Base-by-base conservation (phyloP, 1,140 invertebrate species). In the Sycobia sp. region DNA sequence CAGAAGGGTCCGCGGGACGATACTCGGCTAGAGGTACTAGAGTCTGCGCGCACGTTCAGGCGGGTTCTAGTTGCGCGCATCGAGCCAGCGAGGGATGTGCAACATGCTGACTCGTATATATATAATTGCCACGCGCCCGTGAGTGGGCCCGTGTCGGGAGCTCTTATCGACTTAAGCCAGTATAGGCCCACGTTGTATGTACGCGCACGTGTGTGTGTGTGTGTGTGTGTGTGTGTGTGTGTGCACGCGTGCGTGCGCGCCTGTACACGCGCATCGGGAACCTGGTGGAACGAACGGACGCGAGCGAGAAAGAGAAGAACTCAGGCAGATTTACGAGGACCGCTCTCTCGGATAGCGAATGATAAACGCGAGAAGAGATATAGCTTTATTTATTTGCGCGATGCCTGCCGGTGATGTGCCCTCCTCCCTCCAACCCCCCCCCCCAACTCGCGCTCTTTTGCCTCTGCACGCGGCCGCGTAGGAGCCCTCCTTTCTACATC, bases 331-430 rank as follows among this genome's bases (percentile, higher is more conserved):
- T 81, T 81, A 81, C 76, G 79, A 81, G 78, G 71, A 75, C 72
- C 69, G 73, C 73, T 75, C 29, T 4, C 57, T 53, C 71, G 77
- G 77, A 80, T 81, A 81, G 77, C 73, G 74, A 79, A 80, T 81
- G 79, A 81, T 81, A 81, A 80, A 81, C 76, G 79, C 71, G 68
- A 71, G 71, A 70, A 70, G 76, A 80, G 79, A 81, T 81, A 81
- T 81, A 81, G 76, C 78, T 81, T 81, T 81, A 81, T 81, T 81
- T 81, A 81, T 81, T 81, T 73, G 76, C 73, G 68, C 72, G 69
- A 68, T 73, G 69, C 71, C 71, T 72, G 71, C 69, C 68, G 47
- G 50, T 59, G 56, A 55, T 60, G 55, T 25, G 29, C 23, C 41
- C 47, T 25, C 50, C 49, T 29, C 36, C 25, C 49, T 43, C 50